phyloP scores from a whole-genome alignment of 2,797 vertebrate genomes.

The Tauraco hartlaubi region DNA sequence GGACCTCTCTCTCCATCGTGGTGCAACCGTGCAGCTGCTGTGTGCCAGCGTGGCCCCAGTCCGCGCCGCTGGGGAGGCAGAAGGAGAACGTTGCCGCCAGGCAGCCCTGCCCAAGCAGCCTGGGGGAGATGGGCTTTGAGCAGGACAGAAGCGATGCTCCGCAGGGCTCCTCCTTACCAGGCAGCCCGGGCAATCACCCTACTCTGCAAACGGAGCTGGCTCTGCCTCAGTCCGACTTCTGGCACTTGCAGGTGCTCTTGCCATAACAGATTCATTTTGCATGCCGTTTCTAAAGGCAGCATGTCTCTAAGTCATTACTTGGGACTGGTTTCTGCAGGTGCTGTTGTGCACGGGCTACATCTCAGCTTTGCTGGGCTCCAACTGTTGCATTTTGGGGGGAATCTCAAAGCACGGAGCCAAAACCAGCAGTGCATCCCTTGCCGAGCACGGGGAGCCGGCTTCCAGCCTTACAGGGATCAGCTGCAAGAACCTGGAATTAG shows the following conservation, averaged over 20 bases:
- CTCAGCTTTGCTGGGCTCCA: not conserved
- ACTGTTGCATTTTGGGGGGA: not conserved
- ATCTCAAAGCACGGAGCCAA: not conserved
- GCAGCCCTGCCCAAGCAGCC: not conserved
- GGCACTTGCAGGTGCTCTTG: not conserved
- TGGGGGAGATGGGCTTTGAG: not conserved
- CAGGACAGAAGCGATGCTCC: not conserved
- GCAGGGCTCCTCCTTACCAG: not conserved
- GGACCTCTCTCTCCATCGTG: accelerated
- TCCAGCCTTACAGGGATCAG: not conserved
- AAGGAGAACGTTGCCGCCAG: accelerated
- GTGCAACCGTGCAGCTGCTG: accelerated
- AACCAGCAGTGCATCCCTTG: not conserved
- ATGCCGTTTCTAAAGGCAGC: not conserved
- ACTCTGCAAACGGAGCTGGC: not conserved
- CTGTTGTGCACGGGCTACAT: accelerated
- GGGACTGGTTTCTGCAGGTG: not conserved
- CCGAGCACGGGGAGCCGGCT: accelerated
- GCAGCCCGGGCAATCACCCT: not conserved
- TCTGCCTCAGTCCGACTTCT: not conserved
- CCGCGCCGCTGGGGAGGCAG: accelerated
- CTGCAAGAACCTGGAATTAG: not conserved
- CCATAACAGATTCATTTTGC: not conserved
- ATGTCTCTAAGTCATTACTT: not conserved
- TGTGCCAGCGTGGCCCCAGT: accelerated